Percentiles rank a stretch among this genome's conserved stretches.
Evolutionary conservation across 2,888 invertebrate genomes (phyloP).

Genomic region (Thereva unica): DNA sequence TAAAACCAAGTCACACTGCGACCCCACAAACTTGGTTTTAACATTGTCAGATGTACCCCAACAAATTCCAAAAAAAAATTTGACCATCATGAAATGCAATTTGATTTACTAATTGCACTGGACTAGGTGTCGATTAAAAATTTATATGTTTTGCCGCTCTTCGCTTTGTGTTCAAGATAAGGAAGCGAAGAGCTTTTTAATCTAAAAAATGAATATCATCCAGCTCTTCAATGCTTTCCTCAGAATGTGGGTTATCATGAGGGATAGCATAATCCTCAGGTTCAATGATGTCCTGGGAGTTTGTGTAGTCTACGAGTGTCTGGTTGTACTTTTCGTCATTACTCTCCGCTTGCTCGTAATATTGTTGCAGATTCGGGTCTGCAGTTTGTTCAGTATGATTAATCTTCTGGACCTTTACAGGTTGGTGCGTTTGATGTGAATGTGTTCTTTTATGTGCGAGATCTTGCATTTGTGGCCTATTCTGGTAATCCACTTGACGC

Average conservation of each 20-base stretch:
- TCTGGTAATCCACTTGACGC: slow-evolving; percentile 1
- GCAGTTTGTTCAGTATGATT: background rate
- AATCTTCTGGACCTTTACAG: slow-evolving; percentile 13
- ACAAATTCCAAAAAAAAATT: no score
- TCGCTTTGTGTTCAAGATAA: slow-evolving; percentile 18
- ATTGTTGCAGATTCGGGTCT: slow-evolving; percentile 1
- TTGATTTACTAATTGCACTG: no score
- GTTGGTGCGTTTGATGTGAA: background rate
- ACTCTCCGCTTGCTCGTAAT: background rate
- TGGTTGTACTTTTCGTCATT: slow-evolving; percentile 1
- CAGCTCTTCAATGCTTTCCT: background rate
- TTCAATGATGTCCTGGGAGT: background rate
- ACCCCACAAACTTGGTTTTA: no score
- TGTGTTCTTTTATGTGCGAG: slow-evolving; percentile 28
- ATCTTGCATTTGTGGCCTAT: background rate
- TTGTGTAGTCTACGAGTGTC: slow-evolving; percentile 6
- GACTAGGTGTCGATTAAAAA: no score
- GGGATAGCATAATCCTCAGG: background rate
- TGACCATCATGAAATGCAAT: no score
- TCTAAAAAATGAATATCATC: slow-evolving; percentile 36
- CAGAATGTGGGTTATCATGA: background rate
- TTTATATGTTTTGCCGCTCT: no score
- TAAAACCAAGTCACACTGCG: no score
- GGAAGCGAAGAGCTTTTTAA: slow-evolving; percentile 34
- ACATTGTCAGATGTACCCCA: no score